Evolutionary conservation across 2,888 invertebrate genomes (phyloP), one percentile per base, ranked within the genome.

Genomic region (Drosophila nr. fundita): DNA sequence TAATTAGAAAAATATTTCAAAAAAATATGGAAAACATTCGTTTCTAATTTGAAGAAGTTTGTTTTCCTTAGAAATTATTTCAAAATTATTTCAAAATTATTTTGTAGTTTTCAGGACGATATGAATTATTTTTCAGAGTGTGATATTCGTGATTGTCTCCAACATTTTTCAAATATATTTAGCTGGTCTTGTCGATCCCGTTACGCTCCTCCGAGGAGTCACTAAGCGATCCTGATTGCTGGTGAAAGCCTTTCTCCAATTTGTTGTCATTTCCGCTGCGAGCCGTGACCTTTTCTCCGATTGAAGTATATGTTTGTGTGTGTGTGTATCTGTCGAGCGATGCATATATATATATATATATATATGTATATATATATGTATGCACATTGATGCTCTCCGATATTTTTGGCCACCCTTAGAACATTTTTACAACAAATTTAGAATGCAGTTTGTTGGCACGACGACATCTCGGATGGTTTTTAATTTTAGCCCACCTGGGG

Each of bases 401-500:
- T 78, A 78, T 72, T 78, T 78, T 76, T 80, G 78, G 78, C 63
- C 78, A 78, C 78, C 80, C 80, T 78, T 80, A 59, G 68, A 65
- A 72, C 21, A 54, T 49, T 52, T 62, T 27, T 49, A 64, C 49
- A 67, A 68, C 71, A 68, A 49, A 80, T 71, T 72, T 80, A 80
- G 66, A 78, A 62, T 76, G 80, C 80, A 80, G 80, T 78, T 80
- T 68, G 76, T 76, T 80, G 78, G 78, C 80, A 68, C 76, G 76
- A 68, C 54, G 64, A 71, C 64, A 65, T 65, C 70, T 49, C 50
- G 64, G 64, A 66, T 61, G 62, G 45, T 49, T 68, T 83, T 75
- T 70, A 87, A 75, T 72, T 82, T 80, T 82, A 82, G 82, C 60
- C 87, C 78, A 87, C 87, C 82, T 87, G 83, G 82, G 82, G 76